Evolutionary conservation across 2,113 vertebrate genomes (phyloP).

Genomic region (Tachysurus fulvidraco): DNA sequence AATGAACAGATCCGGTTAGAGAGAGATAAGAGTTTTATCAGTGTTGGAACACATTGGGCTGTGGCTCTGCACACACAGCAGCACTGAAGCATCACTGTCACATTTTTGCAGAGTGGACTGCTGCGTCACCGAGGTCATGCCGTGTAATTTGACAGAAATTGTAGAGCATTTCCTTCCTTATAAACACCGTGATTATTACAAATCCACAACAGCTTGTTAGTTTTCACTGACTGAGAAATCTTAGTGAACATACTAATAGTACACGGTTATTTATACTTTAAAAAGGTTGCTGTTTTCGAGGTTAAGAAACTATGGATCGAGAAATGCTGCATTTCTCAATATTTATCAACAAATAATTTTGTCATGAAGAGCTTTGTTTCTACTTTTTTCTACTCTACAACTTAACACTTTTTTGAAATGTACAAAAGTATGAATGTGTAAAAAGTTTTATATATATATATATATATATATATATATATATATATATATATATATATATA

Average conservation of each 20-base stretch:
- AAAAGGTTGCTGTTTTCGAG: neutral
- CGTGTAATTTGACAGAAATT: neutral
- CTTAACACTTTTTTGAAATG: neutral
- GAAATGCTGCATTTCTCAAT: neutral
- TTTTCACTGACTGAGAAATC: neutral
- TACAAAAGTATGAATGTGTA: neutral
- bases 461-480: too few species aligned
- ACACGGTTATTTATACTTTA: neutral
- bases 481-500: too few species aligned
- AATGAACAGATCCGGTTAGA: constrained; percentile 55
- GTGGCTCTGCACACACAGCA: constrained; percentile 8
- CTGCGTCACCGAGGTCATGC: constrained; percentile 25
- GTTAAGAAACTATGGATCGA: neutral
- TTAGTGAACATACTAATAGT: neutral
- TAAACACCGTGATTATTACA: neutral
- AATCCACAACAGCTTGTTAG: neutral
- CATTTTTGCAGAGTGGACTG: neutral
- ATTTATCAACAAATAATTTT: neutral
- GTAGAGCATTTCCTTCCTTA: neutral
- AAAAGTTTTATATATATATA: too few species aligned
- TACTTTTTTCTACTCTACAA: neutral
- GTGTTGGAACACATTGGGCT: constrained; percentile 43
- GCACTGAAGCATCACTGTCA: constrained; percentile 24
- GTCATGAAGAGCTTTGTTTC: neutral
- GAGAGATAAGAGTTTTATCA: constrained; percentile 59